These are phyloP conservation scores for Syngnathoides biaculeatus DNA, from an alignment of 2,113 vertebrate species.

Conservation along the genomic window DNA sequence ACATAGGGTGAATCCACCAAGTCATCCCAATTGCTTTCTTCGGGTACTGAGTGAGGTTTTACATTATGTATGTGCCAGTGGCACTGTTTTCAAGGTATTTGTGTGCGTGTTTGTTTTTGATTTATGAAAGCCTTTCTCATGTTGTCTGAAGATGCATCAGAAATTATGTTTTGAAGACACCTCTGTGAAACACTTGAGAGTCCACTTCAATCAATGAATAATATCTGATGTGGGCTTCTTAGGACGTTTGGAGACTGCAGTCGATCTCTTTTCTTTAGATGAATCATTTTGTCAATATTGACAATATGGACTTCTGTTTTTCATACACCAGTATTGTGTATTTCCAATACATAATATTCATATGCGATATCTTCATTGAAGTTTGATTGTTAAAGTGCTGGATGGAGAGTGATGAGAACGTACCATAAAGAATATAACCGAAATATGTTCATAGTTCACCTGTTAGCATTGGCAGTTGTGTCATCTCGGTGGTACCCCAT, in stretches of 20 bases:
- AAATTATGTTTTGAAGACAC: constrained; percentile 9
- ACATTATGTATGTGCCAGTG: background rate
- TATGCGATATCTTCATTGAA: background rate
- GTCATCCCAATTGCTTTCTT: background rate
- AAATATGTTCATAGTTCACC: background rate
- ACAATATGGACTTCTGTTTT: background rate
- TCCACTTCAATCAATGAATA: constrained; percentile 16
- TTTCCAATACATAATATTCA: background rate
- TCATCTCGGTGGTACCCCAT: background rate
- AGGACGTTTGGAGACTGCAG: constrained; percentile 4
- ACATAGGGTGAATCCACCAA: background rate
- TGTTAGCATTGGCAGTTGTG: background rate
- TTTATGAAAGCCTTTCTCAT: constrained; percentile 6
- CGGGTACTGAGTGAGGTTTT: background rate
- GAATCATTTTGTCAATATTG: background rate
- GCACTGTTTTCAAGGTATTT: background rate
- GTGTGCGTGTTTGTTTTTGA: constrained; percentile 8
- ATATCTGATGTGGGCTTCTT: background rate
- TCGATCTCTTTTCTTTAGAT: constrained; percentile 13
- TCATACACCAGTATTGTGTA: background rate
- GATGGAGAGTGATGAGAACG: too few relatives aligned
- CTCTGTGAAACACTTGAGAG: constrained; percentile 12
- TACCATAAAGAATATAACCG: background rate
- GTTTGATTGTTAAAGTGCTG: background rate
- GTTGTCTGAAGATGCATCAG: constrained; percentile 21